These are phyloP conservation scores for Drosophila auraria DNA, from an alignment of 1,140 invertebrate species.

Conservation along the genomic window DNA sequence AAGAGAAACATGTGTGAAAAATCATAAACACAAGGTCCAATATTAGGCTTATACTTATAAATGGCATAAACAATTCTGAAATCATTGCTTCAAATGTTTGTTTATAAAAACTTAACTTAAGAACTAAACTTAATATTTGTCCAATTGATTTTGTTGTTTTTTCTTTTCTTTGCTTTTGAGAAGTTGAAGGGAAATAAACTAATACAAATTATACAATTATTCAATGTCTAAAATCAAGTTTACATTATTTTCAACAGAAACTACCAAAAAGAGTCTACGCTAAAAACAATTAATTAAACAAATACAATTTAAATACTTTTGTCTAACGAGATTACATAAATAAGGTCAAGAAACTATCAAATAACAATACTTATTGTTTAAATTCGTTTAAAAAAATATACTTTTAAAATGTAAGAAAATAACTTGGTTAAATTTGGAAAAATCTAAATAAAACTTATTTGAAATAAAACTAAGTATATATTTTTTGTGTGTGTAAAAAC, in stretches of 20 bases:
- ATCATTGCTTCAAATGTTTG: conserved; percentile 27
- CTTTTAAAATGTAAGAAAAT: background rate
- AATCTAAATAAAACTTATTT: conserved; percentile 11
- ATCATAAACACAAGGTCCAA: conserved; percentile 67
- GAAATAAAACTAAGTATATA: background rate
- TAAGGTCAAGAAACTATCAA: conserved; percentile 17
- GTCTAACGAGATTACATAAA: conserved; percentile 46
- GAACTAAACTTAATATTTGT: conserved; percentile 26
- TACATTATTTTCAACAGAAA: conserved; percentile 43
- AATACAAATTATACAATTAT: conserved; percentile 45
- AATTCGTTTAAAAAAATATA: conserved; percentile 14
- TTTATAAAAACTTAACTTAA: conserved; percentile 42
- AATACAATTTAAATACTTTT: conserved; percentile 47
- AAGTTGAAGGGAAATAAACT: conserved; percentile 51
- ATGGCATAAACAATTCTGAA: conserved; percentile 33
- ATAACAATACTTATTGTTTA: conserved; percentile 26
- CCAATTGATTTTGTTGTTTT: conserved; percentile 6
- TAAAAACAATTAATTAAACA: conserved; percentile 58
- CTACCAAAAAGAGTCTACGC: conserved; percentile 40
- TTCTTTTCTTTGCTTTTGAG: conserved; percentile 21
- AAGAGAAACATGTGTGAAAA: conserved; percentile 72
- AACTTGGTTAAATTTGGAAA: conserved; percentile 11
- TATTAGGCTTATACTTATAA: conserved; percentile 44
- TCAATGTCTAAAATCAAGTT: conserved; percentile 48
- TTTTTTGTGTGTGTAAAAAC: conserved; percentile 8